Conservation (phyloP, 2,888 invertebrate genomes). For the Phyllotreta cruciferae region DNA sequence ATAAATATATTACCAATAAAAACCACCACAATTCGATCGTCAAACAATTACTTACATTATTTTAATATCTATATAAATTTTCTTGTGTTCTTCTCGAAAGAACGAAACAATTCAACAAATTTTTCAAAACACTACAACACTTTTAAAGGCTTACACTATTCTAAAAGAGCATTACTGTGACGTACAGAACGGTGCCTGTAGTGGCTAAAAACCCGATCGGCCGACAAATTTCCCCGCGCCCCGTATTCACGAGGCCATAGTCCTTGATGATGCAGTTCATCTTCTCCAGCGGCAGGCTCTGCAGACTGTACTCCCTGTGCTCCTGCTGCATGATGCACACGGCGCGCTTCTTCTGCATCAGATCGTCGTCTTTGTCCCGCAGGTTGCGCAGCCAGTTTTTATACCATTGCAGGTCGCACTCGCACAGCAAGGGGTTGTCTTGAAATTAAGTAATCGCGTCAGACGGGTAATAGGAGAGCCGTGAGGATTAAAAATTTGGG, state of each 20-base stretch:
- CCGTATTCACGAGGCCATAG: conserved; percentile 37
- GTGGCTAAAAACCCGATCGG: conserved; percentile 41
- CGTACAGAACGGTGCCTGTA: conserved; percentile 41
- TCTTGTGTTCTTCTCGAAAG: no score
- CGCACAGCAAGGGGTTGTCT: conserved; percentile 90
- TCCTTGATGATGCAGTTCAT: conserved; percentile 82
- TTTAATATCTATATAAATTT: no score
- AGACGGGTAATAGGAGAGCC: neutral
- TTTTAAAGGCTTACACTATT: conserved; percentile 31
- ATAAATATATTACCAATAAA: no score
- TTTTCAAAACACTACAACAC: conserved; percentile 13
- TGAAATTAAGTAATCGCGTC: conserved; percentile 41
- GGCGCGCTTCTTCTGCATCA: conserved; percentile 87
- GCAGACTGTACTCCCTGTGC: conserved; percentile 83
- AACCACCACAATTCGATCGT: no score
- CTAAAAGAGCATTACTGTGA: conserved; percentile 46
- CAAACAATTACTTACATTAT: no score
- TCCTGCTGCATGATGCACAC: conserved; percentile 82
- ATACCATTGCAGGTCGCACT: conserved; percentile 90
- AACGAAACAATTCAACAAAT: neutral
- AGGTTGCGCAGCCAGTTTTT: conserved; percentile 80
- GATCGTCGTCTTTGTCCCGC: conserved; percentile 83
- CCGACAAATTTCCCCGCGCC: conserved; percentile 14
- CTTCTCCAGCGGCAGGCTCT: conserved; percentile 80
- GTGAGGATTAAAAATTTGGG: neutral